Conservation (phyloP, 1,140 invertebrate genomes). For the Drosophila kepulauana region DNA sequence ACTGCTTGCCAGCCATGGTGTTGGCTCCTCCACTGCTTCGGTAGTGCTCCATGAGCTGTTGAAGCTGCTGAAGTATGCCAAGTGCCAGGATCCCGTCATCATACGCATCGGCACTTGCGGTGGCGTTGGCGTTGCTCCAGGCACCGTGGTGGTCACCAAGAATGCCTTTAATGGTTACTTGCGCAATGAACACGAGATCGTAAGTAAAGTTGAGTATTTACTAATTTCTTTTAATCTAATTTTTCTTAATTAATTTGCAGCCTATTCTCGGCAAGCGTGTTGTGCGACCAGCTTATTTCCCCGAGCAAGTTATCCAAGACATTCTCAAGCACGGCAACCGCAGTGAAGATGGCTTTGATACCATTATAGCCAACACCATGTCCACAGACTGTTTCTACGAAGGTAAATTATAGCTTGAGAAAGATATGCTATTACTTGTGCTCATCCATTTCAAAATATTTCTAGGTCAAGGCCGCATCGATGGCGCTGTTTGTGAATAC, state of each 20-base stretch:
- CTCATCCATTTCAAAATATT: not conserved
- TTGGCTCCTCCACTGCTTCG: conserved; percentile 95
- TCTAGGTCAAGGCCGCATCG: conserved; percentile 91
- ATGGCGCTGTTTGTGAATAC: conserved; percentile 96
- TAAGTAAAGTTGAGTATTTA: conserved; percentile 76
- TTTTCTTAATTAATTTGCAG: conserved; percentile 85
- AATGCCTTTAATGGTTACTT: conserved; percentile 93
- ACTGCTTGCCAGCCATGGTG: conserved; percentile 90
- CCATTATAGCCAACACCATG: conserved; percentile 94
- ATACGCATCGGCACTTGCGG: conserved; percentile 97
- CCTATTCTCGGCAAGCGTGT: conserved; percentile 94
- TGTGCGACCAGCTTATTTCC: conserved; percentile 92
- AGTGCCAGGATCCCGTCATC: conserved; percentile 93
- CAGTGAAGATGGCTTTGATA: conserved; percentile 90
- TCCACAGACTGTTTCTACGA: conserved; percentile 98
- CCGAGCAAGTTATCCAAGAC: conserved; percentile 90
- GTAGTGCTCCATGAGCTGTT: conserved; percentile 96
- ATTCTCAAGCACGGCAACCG: conserved; percentile 88
- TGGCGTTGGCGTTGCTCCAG: conserved; percentile 94
- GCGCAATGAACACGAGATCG: conserved; percentile 89
- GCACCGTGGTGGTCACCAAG: conserved; percentile 94
- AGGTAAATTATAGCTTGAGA: conserved; percentile 86
- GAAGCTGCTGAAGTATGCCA: conserved; percentile 96
- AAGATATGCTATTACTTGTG: not conserved
- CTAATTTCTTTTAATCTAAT: not conserved